Evolutionary conservation across 2,888 invertebrate genomes (phyloP).

Genomic region (Panzeria rudis): DNA sequence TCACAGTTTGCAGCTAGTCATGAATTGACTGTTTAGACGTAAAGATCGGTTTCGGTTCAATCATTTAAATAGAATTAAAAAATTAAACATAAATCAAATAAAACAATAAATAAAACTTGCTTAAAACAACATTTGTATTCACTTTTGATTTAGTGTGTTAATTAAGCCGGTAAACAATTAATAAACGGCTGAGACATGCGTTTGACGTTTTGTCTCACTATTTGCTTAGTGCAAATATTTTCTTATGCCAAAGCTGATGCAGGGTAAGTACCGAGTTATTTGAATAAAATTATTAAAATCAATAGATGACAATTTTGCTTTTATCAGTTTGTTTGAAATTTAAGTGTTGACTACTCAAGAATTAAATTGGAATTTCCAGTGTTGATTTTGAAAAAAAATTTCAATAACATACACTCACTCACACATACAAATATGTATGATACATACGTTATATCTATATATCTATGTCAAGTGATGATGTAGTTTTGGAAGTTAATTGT

Average conservation of each 20-base stretch:
- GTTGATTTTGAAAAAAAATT: background rate
- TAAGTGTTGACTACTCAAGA: background rate
- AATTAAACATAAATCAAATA: background rate
- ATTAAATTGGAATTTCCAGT: conserved; percentile 53
- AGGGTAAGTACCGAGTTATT: conserved; percentile 53
- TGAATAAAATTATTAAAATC: conserved; percentile 12
- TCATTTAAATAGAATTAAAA: background rate
- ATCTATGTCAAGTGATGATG: background rate
- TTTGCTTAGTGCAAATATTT: conserved; percentile 59
- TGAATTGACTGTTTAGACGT: conserved; percentile 40
- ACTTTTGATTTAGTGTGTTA: background rate
- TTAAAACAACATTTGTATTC: background rate
- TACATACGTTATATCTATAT: background rate
- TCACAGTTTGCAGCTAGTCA: conserved; percentile 35
- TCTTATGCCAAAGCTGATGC: conserved; percentile 28
- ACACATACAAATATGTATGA: background rate
- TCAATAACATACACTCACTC: background rate
- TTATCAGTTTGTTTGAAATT: background rate
- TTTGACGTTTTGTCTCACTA: conserved; percentile 34
- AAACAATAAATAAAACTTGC: background rate
- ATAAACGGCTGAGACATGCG: conserved; percentile 42
- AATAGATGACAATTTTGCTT: conserved; percentile 15
- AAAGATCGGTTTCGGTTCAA: conserved; percentile 31
- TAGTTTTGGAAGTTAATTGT: background rate
- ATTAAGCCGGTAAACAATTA: conserved; percentile 10